These are phyloP conservation scores for Carlito syrichta DNA, from an alignment of 2,113 vertebrate genomes.

Conservation along the genomic window DNA sequence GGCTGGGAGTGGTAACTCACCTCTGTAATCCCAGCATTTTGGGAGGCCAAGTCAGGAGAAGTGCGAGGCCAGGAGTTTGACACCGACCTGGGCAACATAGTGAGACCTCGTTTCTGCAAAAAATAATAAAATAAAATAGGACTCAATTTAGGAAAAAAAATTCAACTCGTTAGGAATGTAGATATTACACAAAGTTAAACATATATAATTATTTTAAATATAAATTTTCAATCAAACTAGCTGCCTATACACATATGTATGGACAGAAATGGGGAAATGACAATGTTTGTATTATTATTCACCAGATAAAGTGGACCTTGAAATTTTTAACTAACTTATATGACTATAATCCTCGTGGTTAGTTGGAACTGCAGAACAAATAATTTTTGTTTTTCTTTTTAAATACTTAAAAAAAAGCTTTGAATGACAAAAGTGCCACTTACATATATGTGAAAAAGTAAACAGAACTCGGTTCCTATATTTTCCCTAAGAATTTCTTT, in stretches of 20 bases:
- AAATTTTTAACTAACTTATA: neutral
- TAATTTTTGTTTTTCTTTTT: conserved; percentile 9
- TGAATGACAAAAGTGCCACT: neutral
- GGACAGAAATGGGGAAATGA: neutral
- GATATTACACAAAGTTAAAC: conserved; percentile 27
- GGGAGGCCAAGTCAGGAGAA: too few relatives aligned
- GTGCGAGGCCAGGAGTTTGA: too few relatives aligned
- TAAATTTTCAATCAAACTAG: neutral
- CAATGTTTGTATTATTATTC: conserved; percentile 5
- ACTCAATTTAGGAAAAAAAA: neutral
- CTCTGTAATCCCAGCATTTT: too few relatives aligned
- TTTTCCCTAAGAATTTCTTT: neutral
- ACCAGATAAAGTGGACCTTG: neutral
- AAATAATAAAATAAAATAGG: too few relatives aligned
- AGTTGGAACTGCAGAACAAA: neutral
- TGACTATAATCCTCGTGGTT: neutral
- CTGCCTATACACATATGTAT: neutral
- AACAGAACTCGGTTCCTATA: neutral
- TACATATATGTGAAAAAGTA: neutral
- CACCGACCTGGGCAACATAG: too few relatives aligned
- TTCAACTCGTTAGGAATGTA: conserved; percentile 29
- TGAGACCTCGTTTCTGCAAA: too few relatives aligned
- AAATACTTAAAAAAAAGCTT: neutral
- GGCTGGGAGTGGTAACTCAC: too few relatives aligned
- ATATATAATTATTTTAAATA: neutral